Percentiles rank a stretch among this genome's conserved stretches.
phyloP scores from a whole-genome alignment of 2,797 vertebrate genomes.

The Alca torda region DNA sequence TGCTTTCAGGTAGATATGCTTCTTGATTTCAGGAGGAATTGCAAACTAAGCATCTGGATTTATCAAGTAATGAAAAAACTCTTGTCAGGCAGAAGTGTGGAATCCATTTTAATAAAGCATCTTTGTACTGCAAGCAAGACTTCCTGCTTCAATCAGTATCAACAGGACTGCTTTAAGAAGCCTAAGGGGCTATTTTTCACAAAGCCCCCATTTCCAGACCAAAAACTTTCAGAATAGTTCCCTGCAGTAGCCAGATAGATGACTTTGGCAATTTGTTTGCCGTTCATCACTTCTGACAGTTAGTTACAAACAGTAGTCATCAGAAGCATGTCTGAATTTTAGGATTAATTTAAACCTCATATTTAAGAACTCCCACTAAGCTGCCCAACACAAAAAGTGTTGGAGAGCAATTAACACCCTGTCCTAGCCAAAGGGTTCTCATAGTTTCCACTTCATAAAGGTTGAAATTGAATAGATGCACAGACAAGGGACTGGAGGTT shows the following conservation, averaged over 20 bases:
- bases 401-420: slow-evolving; percentile 25
- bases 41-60: not conserved
- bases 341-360: not conserved
- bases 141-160: not conserved
- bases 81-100: not conserved
- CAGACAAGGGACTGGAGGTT: not conserved
- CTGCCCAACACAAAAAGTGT: not conserved
- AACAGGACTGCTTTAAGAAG: not conserved
- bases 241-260: slow-evolving; percentile 22
- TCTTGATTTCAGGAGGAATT: not conserved
- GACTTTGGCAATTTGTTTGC: slow-evolving; percentile 17
- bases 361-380: slow-evolving; percentile 64
- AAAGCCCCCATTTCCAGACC: not conserved
- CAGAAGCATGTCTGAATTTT: slow-evolving; percentile 21
- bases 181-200: not conserved
- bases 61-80: not conserved
- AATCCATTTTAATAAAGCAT: not conserved
- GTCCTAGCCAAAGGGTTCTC: not conserved
- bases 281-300: slow-evolving; percentile 41
- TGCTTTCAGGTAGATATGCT: not conserved
- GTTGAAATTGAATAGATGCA: slow-evolving; percentile 21
- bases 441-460: slow-evolving; percentile 4
- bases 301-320: slow-evolving; percentile 18
- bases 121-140: not conserved
- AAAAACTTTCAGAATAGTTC: slow-evolving; percentile 28